Percentiles rank a stretch among this genome's conserved stretches.
Conservation (phyloP, 1,140 invertebrate species). For the Vanessa tameamea region DNA sequence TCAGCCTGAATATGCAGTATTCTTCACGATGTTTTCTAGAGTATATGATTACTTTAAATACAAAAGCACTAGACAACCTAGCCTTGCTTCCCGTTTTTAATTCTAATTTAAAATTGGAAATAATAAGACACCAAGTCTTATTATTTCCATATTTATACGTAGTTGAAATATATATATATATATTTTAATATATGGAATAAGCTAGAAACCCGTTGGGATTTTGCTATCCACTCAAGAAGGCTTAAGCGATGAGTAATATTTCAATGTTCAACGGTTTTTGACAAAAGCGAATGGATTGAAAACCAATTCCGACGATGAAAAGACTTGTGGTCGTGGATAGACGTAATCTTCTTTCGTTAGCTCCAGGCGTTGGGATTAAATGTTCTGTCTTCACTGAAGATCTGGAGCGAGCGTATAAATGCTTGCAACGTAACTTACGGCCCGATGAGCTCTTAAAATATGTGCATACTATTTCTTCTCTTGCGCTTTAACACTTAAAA, state of each 20-base stretch:
- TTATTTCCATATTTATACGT: too few species aligned
- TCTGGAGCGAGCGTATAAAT: constrained; percentile 4
- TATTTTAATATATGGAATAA: neutral
- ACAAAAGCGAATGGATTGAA: constrained; percentile 29
- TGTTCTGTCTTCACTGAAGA: constrained; percentile 5
- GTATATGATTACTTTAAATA: too few species aligned
- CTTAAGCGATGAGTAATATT: constrained; percentile 16
- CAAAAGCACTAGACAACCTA: too few species aligned
- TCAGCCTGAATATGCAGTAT: too few species aligned
- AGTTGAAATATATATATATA: too few species aligned
- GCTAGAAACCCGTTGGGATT: neutral
- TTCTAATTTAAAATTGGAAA: too few species aligned
- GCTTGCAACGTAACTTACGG: neutral
- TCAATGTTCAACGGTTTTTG: constrained; percentile 18
- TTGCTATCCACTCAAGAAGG: constrained; percentile 16
- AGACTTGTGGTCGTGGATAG: constrained; percentile 17
- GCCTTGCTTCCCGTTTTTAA: too few species aligned
- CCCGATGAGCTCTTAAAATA: neutral
- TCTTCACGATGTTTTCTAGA: too few species aligned
- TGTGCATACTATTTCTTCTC: neutral
- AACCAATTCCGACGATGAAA: constrained; percentile 33
- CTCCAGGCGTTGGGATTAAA: constrained; percentile 32
- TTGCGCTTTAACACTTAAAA: neutral
- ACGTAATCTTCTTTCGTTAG: constrained; percentile 33
- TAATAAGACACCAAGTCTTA: too few species aligned